Percentiles rank a stretch among this genome's conserved stretches.
Conservation (phyloP, 2,888 invertebrate species). For the Labia minor region DNA sequence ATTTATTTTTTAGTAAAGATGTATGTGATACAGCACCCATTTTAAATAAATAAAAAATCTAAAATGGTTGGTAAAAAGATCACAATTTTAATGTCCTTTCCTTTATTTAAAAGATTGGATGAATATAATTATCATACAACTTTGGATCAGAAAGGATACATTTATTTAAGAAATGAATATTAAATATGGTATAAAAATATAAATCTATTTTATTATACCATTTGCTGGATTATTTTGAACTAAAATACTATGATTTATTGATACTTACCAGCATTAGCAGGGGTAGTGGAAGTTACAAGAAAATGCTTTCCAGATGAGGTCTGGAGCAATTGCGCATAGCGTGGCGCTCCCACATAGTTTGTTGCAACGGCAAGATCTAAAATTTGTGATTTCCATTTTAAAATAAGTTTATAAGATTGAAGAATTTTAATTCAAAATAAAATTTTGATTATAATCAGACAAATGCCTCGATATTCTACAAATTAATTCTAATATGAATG, state of each 20-base stretch:
- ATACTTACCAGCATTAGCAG: neutral
- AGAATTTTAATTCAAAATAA: no score
- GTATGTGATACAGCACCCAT: neutral
- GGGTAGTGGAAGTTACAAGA: constrained; percentile 44
- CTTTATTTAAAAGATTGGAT: neutral
- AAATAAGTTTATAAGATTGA: no score
- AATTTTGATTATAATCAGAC: no score
- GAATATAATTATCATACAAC: neutral
- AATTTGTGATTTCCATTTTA: neutral
- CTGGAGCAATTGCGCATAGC: constrained; percentile 56
- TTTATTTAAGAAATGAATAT: no score
- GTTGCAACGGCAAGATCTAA: neutral
- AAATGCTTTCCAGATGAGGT: constrained; percentile 59
- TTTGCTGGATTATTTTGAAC: no score
- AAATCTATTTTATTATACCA: no score
- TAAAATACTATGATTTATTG: no score
- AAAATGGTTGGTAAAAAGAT: neutral
- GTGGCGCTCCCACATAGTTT: constrained; percentile 15
- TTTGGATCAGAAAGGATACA: neutral
- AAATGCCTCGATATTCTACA: constrained; percentile 5
- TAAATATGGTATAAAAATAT: no score
- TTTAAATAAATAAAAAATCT: neutral
- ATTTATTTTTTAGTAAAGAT: neutral
- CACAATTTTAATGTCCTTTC: neutral
- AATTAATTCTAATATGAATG: constrained; percentile 4